phyloP scores from a whole-genome alignment of 2,113 vertebrate genomes.

The Thermophis baileyi region DNA sequence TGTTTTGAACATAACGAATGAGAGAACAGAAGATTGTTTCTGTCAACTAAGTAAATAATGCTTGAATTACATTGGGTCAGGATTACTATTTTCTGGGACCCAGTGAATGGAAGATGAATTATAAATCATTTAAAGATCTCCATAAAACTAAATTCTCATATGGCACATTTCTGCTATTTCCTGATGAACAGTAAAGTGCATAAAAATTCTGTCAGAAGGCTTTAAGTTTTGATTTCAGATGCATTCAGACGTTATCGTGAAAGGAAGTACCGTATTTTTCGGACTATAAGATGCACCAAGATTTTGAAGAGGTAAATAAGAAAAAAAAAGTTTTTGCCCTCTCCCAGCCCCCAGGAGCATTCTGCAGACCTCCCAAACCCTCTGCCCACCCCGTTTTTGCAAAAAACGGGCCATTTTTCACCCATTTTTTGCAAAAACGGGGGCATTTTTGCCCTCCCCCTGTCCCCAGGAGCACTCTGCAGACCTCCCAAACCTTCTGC shows the following conservation, averaged over 20 bases:
- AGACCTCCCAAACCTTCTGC: too few species aligned
- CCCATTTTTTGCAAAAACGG: too few species aligned
- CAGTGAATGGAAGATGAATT: not conserved
- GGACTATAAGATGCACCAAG: too few species aligned
- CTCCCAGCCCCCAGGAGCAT: too few species aligned
- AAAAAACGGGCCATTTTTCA: too few species aligned
- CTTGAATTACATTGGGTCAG: not conserved
- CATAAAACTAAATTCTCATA: not conserved
- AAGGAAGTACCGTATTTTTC: too few species aligned
- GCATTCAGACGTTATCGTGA: not conserved
- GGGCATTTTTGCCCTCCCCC: too few species aligned
- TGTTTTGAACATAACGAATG: not conserved
- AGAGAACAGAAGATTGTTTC: not conserved
- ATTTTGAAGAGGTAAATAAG: too few species aligned
- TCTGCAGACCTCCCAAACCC: too few species aligned
- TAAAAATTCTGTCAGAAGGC: not conserved
- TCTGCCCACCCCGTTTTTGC: too few species aligned
- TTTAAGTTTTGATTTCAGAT: not conserved
- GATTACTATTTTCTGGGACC: not conserved
- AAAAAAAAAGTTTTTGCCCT: too few species aligned
- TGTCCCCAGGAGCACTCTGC: too few species aligned
- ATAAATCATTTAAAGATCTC: not conserved
- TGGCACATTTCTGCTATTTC: not conserved
- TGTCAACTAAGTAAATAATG: not conserved
- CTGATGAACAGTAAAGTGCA: not conserved